Evolutionary conservation across 2,797 vertebrate genomes (phyloP), one percentile per base, ranked within the genome.

Genomic region (Eptatretus atami): DNA sequence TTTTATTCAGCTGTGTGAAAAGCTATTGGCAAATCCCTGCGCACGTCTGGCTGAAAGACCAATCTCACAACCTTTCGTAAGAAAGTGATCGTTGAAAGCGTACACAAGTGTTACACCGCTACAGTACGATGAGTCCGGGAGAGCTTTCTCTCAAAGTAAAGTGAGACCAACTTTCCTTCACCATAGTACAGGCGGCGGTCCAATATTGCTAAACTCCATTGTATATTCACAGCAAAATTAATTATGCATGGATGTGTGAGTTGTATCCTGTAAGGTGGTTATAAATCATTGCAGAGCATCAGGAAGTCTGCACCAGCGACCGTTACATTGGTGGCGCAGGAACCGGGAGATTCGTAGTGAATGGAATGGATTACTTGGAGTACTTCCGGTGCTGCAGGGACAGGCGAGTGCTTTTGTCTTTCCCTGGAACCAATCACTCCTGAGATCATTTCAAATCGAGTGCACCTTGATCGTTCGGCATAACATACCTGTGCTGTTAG

Each of bases 351-450:
- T 61, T 90, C 66, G 74, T 66, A 10, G 53, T 96, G 67, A 96
- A 98, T 52, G 76, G 78, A 55, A 54, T 61, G 1, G 71, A 78
- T 64, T 72, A 78, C 65, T 63, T 82, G 13, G 70, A 69, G 52
- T 85, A 82, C 71, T 87, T 69, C 67, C 82, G 12, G 68, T 82
- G 11, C 72, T 77, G 1, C 84, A 90, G 64, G n/a, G 83, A 98
- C 80, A 82, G 86, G 90, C 94, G 69, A 64, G 77, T 66, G 25
- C 57, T 12, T 44, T 44, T 44, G 31, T 44, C 31, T 44, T 44
- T 44, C 6, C 31, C 6, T 44, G 31, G 31, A 44, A 8, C 31
- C 31, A 8, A 44, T 44, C 31, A 8, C 31, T 44, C 31, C 31
- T 44, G 31, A 44, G 31, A 44, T 44, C 2, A 44, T 44, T 44